Percentiles rank a stretch among this genome's conserved stretches.
Evolutionary conservation across 2,888 invertebrate genomes (phyloP).

Genomic region (Heteromurus nitidus): DNA sequence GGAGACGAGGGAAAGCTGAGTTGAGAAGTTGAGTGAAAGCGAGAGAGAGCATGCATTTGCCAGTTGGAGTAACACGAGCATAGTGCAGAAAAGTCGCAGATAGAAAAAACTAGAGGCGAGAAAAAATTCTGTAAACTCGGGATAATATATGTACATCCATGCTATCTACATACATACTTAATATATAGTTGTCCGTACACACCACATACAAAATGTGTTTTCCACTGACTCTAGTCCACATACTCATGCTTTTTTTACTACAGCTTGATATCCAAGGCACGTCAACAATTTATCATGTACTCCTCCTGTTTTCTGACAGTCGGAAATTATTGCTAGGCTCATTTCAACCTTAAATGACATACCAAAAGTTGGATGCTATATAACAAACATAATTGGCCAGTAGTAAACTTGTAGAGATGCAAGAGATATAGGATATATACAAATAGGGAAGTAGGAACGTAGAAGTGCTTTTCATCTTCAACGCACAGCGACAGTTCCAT

Average conservation of each 20-base stretch:
- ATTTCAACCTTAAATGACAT: constrained; percentile 43
- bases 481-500: background rate
- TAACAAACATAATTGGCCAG: constrained; percentile 6
- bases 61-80: background rate
- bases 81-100: background rate
- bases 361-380: constrained; percentile 8
- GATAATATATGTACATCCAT: background rate
- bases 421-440: background rate
- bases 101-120: background rate
- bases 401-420: background rate
- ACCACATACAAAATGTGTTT: constrained; percentile 5
- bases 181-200: background rate
- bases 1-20: constrained; percentile 23
- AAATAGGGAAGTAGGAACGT: too few species aligned
- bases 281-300: constrained; percentile 48
- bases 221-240: background rate
- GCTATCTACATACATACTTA: background rate
- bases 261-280: constrained; percentile 24
- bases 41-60: constrained; percentile 4
- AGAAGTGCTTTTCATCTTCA: background rate
- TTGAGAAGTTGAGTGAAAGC: constrained; percentile 31
- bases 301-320: constrained; percentile 40
- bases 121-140: constrained; percentile 12
- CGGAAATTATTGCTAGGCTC: constrained; percentile 49
- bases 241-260: background rate